These are phyloP conservation scores for Centropristis striata DNA, from an alignment of 2,113 vertebrate genomes.

Conservation along the genomic window DNA sequence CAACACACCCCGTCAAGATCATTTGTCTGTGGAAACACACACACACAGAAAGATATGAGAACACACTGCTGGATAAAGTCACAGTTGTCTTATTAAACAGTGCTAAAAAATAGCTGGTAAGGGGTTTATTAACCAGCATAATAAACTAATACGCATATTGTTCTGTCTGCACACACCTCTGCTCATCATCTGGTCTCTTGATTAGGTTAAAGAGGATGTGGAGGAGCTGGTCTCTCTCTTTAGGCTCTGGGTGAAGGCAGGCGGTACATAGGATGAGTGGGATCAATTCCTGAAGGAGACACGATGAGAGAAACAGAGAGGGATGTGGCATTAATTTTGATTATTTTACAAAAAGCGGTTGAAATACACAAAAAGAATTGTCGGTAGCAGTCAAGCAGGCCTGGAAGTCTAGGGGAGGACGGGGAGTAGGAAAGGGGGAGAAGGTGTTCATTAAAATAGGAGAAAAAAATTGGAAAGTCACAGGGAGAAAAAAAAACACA, in stretches of 20 bases:
- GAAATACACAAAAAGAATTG: conserved; percentile 23
- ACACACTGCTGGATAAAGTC: neutral
- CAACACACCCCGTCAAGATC: conserved; percentile 98
- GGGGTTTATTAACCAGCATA: neutral
- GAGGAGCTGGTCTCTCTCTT: conserved; percentile 98
- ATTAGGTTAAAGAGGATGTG: conserved; percentile 99
- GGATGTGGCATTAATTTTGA: conserved; percentile 26
- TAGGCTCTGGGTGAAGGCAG: conserved; percentile 97
- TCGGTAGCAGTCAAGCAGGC: conserved; percentile 52
- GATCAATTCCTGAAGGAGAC: conserved; percentile 91
- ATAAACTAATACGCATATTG: neutral
- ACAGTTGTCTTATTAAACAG: neutral
- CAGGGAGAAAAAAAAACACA: conserved; percentile 19
- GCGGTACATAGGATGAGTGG: conserved; percentile 97
- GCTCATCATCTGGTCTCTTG: conserved; percentile 98
- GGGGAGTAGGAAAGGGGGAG: neutral
- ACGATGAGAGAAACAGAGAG: conserved; percentile 13
- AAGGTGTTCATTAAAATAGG: conserved; percentile 14
- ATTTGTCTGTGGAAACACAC: conserved; percentile 90
- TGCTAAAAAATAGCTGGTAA: neutral
- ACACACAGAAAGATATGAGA: conserved; percentile 10
- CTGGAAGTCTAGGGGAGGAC: conserved; percentile 1
- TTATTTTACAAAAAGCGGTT: neutral
- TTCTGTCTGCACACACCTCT: conserved; percentile 85
- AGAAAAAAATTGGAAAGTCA: conserved; percentile 10